Base-by-base conservation (phyloP, 2,797 vertebrate species). In the Syngnathus rostellatus region DNA sequence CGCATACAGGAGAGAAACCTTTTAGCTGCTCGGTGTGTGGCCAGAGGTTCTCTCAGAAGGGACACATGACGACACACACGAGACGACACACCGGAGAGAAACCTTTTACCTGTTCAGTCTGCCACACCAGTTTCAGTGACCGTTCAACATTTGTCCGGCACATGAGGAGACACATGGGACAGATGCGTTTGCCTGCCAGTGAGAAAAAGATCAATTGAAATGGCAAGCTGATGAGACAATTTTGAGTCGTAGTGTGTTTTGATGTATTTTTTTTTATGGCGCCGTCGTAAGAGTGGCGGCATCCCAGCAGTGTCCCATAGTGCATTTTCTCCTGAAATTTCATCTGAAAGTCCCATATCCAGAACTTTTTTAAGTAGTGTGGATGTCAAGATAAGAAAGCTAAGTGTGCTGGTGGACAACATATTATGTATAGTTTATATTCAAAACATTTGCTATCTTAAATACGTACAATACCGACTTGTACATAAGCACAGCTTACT, bases 1-100 rank as follows among this genome's bases (percentile, higher is more conserved):
- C 59, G 39, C 59, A 61, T 37, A 61, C 59, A 5, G 59, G 59
- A 6, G 59, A 61, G 59, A 61, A 61, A 61, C 59, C 59, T 12
- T 61, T 61, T n/a, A 14, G 39, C n/a, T 61, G 59, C 59, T 61
- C 59, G 3, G 39, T 39, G 39, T 61, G 59, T 6, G 59, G 59
- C 1, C 59, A 61, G 10, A 41, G 59, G 7, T 61, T 61, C 59
- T 21, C 59, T 12, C 59, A 61, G 19, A 61, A 41, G 39, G 59
- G 40, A 41, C 59, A 61, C 59, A 21, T 61, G 59, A 61, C 39
- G 11, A 61, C 39, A 10, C 59, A 61, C n/a, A 23, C 59, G 5
- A 61, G 59, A 21, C n/a, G 39, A 41, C 59, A 61, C 39, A 61
- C 59, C 39, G 59, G 59, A 41, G 59, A 61, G 14, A 61, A 61